Conservation (phyloP, 1,140 invertebrate species). For the Diachasmimorpha longicaudata region DNA sequence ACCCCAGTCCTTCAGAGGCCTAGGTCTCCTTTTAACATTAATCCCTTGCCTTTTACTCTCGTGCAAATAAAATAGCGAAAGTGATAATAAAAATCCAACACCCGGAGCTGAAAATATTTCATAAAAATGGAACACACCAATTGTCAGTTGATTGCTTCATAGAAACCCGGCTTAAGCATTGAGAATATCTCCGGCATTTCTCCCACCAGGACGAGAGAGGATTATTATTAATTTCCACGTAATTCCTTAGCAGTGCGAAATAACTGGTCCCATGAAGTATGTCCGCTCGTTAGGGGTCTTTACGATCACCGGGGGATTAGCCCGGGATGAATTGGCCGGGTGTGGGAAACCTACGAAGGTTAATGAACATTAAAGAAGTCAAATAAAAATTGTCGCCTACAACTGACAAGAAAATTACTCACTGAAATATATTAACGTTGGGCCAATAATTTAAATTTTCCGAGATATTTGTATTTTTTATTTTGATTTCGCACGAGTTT, state of each 20-base stretch:
- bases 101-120: neutral
- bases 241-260: neutral
- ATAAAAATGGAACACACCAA: neutral
- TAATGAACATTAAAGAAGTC: neutral
- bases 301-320: conserved; percentile 26
- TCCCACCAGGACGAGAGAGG: neutral
- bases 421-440: no score
- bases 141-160: neutral
- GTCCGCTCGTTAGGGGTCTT: conserved; percentile 23
- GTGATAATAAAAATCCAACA: neutral
- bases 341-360: neutral
- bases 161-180: neutral
- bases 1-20: neutral
- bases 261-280: conserved; percentile 12
- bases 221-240: conserved; percentile 21
- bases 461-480: no score
- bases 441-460: no score
- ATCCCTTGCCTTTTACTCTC: conserved; percentile 2
- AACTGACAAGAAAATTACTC: no score
- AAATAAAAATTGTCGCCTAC: no score
- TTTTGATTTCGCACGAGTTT: no score
- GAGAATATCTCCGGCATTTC: neutral
- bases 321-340: conserved; percentile 19
- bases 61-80: neutral
- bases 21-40: neutral